Evolutionary conservation across 1,140 invertebrate species (phyloP).

Genomic region (Agrypnia vestita): DNA sequence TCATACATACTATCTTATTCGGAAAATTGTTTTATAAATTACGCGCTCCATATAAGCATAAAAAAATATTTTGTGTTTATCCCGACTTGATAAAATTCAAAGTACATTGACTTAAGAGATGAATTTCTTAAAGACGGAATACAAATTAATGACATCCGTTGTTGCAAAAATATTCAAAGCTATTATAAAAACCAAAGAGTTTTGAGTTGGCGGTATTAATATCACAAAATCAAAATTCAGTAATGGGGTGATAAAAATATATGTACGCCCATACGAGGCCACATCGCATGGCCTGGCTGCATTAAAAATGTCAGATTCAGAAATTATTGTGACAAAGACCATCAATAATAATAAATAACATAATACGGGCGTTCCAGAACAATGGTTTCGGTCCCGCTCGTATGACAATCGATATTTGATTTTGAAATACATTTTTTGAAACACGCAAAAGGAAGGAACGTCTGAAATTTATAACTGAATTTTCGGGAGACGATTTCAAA

Average conservation of each 20-base stretch:
- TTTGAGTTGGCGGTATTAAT: not conserved
- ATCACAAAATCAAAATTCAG: not conserved
- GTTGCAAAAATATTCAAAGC: no score
- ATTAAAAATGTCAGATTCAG: conserved; percentile 54
- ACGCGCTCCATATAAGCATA: no score
- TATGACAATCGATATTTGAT: conserved; percentile 42
- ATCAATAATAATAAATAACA: conserved; percentile 53
- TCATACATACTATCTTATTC: no score
- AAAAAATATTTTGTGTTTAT: no score
- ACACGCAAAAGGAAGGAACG: not conserved
- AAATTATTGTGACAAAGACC: conserved; percentile 53
- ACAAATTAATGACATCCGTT: no score
- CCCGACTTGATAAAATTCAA: no score
- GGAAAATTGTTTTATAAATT: no score
- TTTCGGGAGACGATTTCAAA: no score
- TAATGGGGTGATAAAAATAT: not conserved
- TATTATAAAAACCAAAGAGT: no score
- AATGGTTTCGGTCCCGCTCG: conserved; percentile 26
- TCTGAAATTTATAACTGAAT: not conserved
- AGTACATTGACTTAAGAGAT: no score
- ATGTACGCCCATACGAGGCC: conserved; percentile 37
- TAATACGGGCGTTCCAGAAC: conserved; percentile 49
- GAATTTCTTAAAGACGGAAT: no score
- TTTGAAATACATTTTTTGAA: conserved; percentile 19
- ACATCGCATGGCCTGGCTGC: conserved; percentile 23